A percentile compares a stretch with the other conserved stretches of the same genome.
phyloP scores from a whole-genome alignment of 2,888 invertebrate species.

The Chaitophorus viminalis region DNA sequence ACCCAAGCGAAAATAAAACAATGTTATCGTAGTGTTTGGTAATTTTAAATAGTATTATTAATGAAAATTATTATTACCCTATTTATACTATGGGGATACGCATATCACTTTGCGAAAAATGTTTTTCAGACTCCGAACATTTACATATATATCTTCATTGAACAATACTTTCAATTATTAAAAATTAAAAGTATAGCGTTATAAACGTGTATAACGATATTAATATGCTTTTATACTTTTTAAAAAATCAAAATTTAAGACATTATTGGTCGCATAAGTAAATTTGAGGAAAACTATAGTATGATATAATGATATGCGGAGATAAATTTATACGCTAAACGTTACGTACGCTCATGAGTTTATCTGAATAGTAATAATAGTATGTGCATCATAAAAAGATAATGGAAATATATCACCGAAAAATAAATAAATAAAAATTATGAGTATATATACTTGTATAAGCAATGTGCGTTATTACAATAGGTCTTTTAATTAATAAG shows the following conservation, averaged over 20 bases:
- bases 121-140: neutral
- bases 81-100: neutral
- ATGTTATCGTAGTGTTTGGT: constrained; percentile 6
- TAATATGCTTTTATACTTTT: neutral
- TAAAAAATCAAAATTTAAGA: neutral
- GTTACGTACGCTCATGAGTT: neutral
- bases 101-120: neutral
- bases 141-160: too few species aligned
- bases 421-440: neutral
- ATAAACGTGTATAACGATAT: neutral
- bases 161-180: too few species aligned
- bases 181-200: neutral
- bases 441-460: too few species aligned
- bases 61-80: neutral
- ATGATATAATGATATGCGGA: neutral
- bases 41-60: constrained; percentile 5
- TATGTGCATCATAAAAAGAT: neutral
- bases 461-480: neutral
- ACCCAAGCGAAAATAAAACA: neutral
- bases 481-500: neutral
- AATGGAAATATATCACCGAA: neutral
- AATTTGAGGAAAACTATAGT: too few species aligned
- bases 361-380: too few species aligned
- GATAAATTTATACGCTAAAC: neutral
- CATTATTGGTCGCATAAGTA: neutral